Evolutionary conservation across 2,888 invertebrate genomes (phyloP).

Genomic region (Dorcus hopei): DNA sequence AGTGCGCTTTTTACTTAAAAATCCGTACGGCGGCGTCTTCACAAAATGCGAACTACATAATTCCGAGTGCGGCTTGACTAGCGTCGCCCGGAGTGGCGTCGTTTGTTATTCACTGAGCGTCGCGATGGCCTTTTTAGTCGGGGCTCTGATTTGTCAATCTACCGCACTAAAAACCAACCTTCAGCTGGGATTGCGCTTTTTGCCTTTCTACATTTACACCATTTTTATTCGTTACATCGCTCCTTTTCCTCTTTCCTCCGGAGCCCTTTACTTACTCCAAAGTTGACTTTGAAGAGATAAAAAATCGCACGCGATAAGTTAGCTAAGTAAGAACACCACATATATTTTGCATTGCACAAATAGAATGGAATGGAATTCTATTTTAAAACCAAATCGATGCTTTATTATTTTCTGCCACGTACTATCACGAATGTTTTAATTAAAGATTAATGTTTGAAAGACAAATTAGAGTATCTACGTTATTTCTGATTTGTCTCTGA

Average conservation of each 20-base stretch:
- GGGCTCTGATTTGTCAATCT: constrained; percentile 36
- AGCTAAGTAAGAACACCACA: background rate
- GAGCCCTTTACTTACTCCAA: constrained; percentile 16
- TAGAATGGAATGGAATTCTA: too few relatives aligned
- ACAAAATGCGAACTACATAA: constrained; percentile 29
- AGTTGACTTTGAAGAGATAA: constrained; percentile 11
- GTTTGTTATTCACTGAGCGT: constrained; percentile 36
- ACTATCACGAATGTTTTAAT: too few relatives aligned
- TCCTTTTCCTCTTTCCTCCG: constrained; percentile 25
- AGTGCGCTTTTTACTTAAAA: constrained; percentile 17
- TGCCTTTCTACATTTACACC: constrained; percentile 33
- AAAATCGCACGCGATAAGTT: constrained; percentile 4
- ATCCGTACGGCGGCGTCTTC: constrained; percentile 19
- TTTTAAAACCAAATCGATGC: too few relatives aligned
- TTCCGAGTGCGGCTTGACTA: constrained; percentile 28
- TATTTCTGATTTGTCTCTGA: too few relatives aligned
- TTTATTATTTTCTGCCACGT: too few relatives aligned
- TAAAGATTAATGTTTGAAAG: too few relatives aligned
- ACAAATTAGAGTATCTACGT: too few relatives aligned
- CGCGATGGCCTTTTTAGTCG: constrained; percentile 33
- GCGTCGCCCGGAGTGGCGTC: constrained; percentile 30
- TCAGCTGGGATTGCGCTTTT: constrained; percentile 25
- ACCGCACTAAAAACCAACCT: constrained; percentile 31
- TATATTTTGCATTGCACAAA: too few relatives aligned
- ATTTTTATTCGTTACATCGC: constrained; percentile 29